Conservation (phyloP, 2,797 vertebrate species). For the Pitangus sulphuratus region DNA sequence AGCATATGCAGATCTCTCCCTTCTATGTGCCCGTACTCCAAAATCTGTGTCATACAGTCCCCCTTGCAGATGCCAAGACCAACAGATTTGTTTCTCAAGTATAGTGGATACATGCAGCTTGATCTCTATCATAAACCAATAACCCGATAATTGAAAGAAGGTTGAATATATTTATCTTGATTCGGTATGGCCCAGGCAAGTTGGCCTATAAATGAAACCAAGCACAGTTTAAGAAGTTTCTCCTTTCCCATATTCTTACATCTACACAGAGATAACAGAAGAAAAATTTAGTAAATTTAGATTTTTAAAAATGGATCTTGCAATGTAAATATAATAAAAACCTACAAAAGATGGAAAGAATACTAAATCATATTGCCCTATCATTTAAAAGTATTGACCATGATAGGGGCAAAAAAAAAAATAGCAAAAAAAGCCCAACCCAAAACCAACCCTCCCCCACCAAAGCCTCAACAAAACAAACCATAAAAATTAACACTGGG, state of each 20-base stretch:
- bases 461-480: neutral
- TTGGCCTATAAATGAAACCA: neutral
- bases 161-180: neutral
- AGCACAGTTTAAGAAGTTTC: neutral
- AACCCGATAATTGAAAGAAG: neutral
- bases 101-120: accelerated
- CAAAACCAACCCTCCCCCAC: accelerated
- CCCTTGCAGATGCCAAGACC: neutral
- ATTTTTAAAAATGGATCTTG: neutral
- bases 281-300: no score
- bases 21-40: neutral
- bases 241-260: neutral
- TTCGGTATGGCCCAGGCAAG: neutral
- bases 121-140: neutral
- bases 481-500: neutral
- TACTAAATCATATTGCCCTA: neutral
- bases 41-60: neutral
- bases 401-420: neutral
- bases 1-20: neutral
- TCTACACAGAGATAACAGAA: neutral
- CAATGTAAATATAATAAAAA: neutral
- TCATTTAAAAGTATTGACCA: neutral
- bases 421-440: neutral
- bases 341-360: neutral
- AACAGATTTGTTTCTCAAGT: neutral